Evolutionary conservation across 2,888 invertebrate genomes (phyloP).

Genomic region (Lomographa bimaculata): DNA sequence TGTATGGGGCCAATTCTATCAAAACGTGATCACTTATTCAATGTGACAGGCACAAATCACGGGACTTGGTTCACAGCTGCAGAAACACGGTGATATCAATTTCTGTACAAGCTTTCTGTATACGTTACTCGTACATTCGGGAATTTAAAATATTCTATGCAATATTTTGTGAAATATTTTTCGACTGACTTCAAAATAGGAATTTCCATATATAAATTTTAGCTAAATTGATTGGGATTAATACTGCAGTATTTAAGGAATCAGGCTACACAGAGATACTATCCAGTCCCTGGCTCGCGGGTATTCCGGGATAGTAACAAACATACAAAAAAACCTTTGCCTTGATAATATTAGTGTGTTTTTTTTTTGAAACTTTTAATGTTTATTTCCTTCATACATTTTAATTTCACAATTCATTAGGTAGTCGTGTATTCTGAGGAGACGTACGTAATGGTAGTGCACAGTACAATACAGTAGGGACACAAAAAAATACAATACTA

Average conservation of each 20-base stretch:
- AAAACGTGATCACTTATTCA: constrained; percentile 31
- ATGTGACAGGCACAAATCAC: constrained; percentile 38
- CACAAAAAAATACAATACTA: background rate
- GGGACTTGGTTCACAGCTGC: constrained; percentile 47
- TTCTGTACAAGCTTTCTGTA: constrained; percentile 7
- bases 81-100: constrained; percentile 30
- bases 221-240: no score
- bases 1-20: constrained; percentile 1
- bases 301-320: no score
- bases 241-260: no score
- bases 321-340: no score
- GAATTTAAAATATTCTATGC: no score
- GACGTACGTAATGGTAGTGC: constrained; percentile 4
- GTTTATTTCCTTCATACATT: constrained; percentile 19
- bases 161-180: no score
- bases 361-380: constrained; percentile 6
- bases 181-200: no score
- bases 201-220: no score
- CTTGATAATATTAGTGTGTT: no score
- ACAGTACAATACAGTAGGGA: constrained; percentile 8
- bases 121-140: no score
- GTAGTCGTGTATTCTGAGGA: constrained; percentile 23
- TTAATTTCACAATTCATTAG: constrained; percentile 33
- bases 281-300: no score
- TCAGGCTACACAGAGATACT: no score